These are phyloP conservation scores for Eudorcas thomsonii DNA, from an alignment of 2,113 vertebrate genomes.

Conservation along the genomic window DNA sequence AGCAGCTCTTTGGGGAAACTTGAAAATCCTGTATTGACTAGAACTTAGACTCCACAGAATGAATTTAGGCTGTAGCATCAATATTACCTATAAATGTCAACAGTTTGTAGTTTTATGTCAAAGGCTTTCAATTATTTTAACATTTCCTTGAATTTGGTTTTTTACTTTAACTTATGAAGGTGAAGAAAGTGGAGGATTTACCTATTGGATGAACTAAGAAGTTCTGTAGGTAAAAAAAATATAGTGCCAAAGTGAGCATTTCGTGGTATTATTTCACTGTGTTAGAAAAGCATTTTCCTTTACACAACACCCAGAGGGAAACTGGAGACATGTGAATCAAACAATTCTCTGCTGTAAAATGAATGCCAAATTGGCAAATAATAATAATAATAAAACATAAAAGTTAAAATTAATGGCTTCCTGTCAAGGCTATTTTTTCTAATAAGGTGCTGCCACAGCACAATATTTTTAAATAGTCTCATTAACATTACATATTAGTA, in stretches of 20 bases:
- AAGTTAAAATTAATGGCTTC: constrained; percentile 32
- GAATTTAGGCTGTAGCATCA: constrained; percentile 18
- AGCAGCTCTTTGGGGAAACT: constrained; percentile 45
- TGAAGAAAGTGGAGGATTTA: constrained; percentile 40
- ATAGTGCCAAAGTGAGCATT: not conserved
- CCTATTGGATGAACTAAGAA: constrained; percentile 14
- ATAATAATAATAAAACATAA: constrained; percentile 21
- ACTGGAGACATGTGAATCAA: not conserved
- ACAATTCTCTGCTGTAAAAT: not conserved
- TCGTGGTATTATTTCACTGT: not conserved
- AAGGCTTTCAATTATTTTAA: constrained; percentile 66
- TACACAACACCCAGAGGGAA: not conserved
- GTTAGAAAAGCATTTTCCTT: constrained; percentile 3
- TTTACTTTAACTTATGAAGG: constrained; percentile 27
- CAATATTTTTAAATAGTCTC: constrained; percentile 56
- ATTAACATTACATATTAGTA: constrained; percentile 60
- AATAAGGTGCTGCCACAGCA: not conserved
- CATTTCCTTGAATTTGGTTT: constrained; percentile 54
- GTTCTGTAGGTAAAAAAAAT: not conserved
- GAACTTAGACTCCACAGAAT: not conserved
- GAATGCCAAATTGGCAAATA: not conserved
- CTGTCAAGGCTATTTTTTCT: constrained; percentile 24
- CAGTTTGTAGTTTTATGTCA: constrained; percentile 50
- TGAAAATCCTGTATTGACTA: constrained; percentile 46
- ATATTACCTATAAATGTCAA: constrained; percentile 13